Conservation (phyloP, 2,113 vertebrate species). For the Cottus gobio region DNA sequence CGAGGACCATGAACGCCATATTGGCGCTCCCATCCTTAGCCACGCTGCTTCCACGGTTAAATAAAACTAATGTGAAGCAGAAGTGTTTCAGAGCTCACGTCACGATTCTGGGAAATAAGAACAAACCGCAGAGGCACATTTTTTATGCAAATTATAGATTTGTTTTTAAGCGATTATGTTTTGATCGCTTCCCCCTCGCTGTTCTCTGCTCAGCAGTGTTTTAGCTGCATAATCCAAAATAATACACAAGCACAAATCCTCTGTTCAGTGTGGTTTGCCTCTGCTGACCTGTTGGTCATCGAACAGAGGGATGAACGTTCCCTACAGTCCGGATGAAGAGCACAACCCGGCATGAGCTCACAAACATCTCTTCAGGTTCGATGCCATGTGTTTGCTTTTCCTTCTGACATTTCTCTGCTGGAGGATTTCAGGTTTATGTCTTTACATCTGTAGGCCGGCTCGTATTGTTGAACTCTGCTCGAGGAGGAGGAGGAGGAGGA, state of each 20-base stretch:
- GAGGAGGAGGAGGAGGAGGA: too few relatives aligned
- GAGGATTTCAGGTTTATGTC: constrained; percentile 32
- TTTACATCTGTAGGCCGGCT: constrained; percentile 19
- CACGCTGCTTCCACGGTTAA: neutral
- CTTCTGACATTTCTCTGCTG: constrained; percentile 14
- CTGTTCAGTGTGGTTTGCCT: neutral
- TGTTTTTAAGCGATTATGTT: neutral
- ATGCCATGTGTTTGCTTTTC: constrained; percentile 24
- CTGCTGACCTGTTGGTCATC: neutral
- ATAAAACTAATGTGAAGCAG: neutral
- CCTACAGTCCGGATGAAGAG: neutral
- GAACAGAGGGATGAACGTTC: neutral
- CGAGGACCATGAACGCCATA: neutral
- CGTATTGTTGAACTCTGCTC: constrained; percentile 25
- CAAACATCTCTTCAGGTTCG: neutral
- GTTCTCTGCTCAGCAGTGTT: neutral
- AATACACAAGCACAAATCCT: neutral
- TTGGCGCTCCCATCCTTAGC: too few relatives aligned
- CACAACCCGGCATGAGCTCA: neutral
- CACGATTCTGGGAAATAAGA: neutral
- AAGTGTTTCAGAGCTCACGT: neutral
- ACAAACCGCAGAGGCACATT: neutral
- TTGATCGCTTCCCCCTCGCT: neutral
- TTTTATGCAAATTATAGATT: neutral
- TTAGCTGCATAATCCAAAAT: constrained; percentile 10